Conservation (phyloP, 2,888 invertebrate genomes). For the Tetragnatha montana region DNA sequence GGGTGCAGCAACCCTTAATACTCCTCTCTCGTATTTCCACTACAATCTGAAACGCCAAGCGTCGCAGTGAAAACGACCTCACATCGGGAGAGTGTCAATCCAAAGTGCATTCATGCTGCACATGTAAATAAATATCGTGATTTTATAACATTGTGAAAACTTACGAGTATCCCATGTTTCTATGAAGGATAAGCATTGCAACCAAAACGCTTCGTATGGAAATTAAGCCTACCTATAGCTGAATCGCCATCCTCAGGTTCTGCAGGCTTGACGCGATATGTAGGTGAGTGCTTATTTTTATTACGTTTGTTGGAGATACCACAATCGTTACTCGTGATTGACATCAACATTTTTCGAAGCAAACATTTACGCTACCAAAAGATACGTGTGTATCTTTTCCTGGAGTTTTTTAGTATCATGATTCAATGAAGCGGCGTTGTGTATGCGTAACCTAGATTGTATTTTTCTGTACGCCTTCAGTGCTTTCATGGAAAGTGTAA, state of each 20-base stretch:
- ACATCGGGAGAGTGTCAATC: conserved; percentile 3
- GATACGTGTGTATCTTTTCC: no score
- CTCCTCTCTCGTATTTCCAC: conserved; percentile 39
- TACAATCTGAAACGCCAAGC: conserved; percentile 56
- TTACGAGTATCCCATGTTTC: background rate
- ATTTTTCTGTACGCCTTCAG: no score
- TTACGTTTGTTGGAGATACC: no score
- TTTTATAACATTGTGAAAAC: background rate
- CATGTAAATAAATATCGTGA: background rate
- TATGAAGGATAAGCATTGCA: background rate
- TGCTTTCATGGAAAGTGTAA: no score
- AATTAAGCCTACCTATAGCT: background rate
- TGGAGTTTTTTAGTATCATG: no score
- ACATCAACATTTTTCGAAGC: no score
- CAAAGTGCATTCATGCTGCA: background rate
- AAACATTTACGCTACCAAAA: no score
- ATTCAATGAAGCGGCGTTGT: no score
- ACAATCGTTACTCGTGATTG: background rate
- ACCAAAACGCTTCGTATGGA: background rate
- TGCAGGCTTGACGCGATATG: background rate
- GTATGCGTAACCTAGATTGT: no score
- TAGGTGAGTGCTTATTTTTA: conserved; percentile 10
- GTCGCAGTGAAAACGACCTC: conserved; percentile 48
- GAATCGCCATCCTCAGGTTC: background rate
- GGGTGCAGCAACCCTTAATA: conserved; percentile 41